Evolutionary conservation across 2,888 invertebrate genomes (phyloP), one percentile per base, ranked within the genome.

Genomic region (Melanchra persicariae): DNA sequence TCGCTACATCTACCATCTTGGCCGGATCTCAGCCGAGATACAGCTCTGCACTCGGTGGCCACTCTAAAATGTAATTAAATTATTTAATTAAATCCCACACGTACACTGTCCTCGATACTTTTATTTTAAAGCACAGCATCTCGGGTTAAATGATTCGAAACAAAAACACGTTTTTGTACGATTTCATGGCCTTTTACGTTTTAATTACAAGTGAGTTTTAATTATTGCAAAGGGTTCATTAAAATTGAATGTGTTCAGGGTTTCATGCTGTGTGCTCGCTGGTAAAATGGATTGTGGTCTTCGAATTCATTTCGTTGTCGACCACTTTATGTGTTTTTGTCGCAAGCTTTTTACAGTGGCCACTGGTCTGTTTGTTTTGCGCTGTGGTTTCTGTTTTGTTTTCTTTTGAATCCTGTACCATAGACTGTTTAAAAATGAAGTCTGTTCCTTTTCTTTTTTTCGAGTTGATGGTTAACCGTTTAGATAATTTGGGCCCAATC

Each of bases 31-130:
- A 52, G 59, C 24, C 47, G 72, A 49, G 22, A 43, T n/a, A 58
- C 70, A 64, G 72, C 70, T 75, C 61, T 43, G 67, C 69, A 52
- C 63, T 67, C 72, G 69, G 17, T 81, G 77, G 82, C 85, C 72
- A 81, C 81, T 84, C 78, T 86, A 82, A 88, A 89, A 87, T 90
- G 87, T 89, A 90, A 91, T 91, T 90, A 89, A 90, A 90, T 86
- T 87, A 87, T 89, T 88, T 87, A 91, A 90, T 90, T 86, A 86
- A 90, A 86, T 79, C 85, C 76, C 81, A 84, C 77, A 78, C 78
- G 80, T 61, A 47, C 40, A 12, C 60, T 64, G 82, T 74, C 74
- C 72, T 74, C 43, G 15, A n/a, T 43, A 0, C 43, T 8, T 75
- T 78, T 62, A 74, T 74, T 81, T 72, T 77, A 77, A 69, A 52